These are phyloP conservation scores for Rhizomys pruinosus DNA, from an alignment of 2,113 vertebrate species.

Conservation along the genomic window DNA sequence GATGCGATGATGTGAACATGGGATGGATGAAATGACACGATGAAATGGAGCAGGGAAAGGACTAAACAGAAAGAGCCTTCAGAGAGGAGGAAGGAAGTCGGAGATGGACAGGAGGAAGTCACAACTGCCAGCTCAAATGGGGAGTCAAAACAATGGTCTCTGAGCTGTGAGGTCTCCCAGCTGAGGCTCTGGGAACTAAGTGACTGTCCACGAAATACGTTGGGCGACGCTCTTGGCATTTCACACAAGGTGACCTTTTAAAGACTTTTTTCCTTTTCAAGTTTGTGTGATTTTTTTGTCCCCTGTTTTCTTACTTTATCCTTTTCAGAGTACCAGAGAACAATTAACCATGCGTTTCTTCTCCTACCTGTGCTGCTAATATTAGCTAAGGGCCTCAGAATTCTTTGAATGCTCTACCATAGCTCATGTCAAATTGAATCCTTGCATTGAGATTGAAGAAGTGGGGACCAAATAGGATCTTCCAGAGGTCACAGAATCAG, in stretches of 20 bases:
- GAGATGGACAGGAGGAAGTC: not conserved
- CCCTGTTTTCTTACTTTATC: conserved; percentile 4
- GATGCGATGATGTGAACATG: not conserved
- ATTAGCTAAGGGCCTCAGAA: not conserved
- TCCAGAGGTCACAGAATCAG: not conserved
- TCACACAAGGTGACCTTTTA: not conserved
- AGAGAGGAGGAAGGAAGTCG: not conserved
- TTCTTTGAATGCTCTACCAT: not conserved
- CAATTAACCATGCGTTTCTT: not conserved
- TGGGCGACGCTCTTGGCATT: not conserved
- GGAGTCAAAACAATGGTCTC: not conserved
- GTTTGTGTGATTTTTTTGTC: not conserved
- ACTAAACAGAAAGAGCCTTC: not conserved
- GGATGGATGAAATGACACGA: not conserved
- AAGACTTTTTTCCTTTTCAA: not conserved
- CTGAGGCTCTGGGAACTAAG: not conserved
- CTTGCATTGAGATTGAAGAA: not conserved
- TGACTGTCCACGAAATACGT: not conserved
- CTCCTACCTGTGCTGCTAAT: not conserved
- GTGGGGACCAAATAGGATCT: not conserved
- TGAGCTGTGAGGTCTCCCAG: not conserved
- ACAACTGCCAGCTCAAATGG: not conserved
- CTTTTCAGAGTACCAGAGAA: not conserved
- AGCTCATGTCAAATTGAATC: not conserved
- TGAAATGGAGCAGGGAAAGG: not conserved